These are phyloP conservation scores for Glyptemys insculpta DNA, from an alignment of 2,797 vertebrate genomes.

Conservation along the genomic window DNA sequence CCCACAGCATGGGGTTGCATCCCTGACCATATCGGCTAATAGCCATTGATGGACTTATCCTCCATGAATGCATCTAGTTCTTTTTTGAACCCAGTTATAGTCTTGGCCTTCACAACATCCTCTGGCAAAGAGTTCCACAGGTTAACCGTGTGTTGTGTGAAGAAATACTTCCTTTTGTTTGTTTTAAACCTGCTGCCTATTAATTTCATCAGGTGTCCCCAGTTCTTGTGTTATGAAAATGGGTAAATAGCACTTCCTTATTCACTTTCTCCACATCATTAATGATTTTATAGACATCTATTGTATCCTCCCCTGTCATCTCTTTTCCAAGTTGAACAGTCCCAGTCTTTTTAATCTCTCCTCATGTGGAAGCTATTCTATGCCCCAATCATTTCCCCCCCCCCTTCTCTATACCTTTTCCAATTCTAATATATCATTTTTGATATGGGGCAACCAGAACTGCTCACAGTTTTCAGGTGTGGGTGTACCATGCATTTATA, in stretches of 20 bases:
- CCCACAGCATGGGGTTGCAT: not conserved
- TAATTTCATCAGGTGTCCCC: too few species aligned
- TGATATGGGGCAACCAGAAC: not conserved
- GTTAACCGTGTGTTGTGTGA: not conserved
- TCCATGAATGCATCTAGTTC: not conserved
- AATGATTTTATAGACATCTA: not conserved
- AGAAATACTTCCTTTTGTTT: not conserved
- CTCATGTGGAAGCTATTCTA: not conserved
- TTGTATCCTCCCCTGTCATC: not conserved
- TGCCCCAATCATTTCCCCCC: not conserved
- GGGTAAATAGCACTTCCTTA: not conserved
- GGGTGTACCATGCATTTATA: not conserved
- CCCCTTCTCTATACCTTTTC: not conserved
- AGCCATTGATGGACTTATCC: not conserved
- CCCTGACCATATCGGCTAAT: not conserved
- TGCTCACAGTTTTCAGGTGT: not conserved
- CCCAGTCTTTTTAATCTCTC: not conserved
- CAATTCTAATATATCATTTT: not conserved
- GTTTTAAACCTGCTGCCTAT: not conserved
- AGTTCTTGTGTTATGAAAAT: not conserved
- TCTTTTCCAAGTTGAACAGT: not conserved
- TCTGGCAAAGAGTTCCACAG: not conserved
- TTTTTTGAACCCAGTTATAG: not conserved
- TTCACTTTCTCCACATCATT: not conserved
- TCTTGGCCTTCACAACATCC: not conserved